phyloP scores from a whole-genome alignment of 2,888 invertebrate genomes.

The Drosophila pegasa region DNA sequence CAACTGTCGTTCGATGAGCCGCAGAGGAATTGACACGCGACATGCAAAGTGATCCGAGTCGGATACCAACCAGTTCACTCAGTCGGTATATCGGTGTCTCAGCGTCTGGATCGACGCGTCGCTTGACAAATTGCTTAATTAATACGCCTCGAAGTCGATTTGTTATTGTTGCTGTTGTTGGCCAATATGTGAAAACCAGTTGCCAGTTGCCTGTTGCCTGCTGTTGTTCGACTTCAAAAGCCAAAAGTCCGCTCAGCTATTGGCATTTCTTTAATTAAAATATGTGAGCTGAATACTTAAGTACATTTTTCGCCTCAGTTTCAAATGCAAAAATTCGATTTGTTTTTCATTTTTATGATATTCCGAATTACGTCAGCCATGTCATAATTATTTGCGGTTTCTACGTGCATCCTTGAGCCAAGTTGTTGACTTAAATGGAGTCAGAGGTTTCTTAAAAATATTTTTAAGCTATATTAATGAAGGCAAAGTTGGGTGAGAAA shows the following conservation, averaged over 20 bases:
- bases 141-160: constrained; percentile 67
- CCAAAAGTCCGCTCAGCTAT: constrained; percentile 41
- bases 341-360: not conserved
- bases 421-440: not conserved
- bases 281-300: constrained; percentile 31
- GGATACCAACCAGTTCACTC: constrained; percentile 11
- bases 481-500: constrained; percentile 4
- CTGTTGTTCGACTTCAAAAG: constrained; percentile 39
- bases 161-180: constrained; percentile 59
- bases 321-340: constrained; percentile 12
- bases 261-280: constrained; percentile 60
- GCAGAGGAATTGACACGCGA: constrained; percentile 63
- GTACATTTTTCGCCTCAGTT: constrained; percentile 25
- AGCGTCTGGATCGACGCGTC: constrained; percentile 45
- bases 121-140: constrained; percentile 79
- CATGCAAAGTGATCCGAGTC: constrained; percentile 65
- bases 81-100: constrained; percentile 39
- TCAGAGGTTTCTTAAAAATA: not conserved
- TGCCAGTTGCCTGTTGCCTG: constrained; percentile 14
- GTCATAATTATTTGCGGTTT: constrained; percentile 25
- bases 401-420: constrained; percentile 24
- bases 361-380: constrained; percentile 12
- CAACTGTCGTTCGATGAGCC: constrained; percentile 52
- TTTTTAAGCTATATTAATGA: constrained; percentile 23
- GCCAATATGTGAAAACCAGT: constrained; percentile 51